Evolutionary conservation across 1,140 invertebrate species (phyloP).

Genomic region (Orius insidiosus): DNA sequence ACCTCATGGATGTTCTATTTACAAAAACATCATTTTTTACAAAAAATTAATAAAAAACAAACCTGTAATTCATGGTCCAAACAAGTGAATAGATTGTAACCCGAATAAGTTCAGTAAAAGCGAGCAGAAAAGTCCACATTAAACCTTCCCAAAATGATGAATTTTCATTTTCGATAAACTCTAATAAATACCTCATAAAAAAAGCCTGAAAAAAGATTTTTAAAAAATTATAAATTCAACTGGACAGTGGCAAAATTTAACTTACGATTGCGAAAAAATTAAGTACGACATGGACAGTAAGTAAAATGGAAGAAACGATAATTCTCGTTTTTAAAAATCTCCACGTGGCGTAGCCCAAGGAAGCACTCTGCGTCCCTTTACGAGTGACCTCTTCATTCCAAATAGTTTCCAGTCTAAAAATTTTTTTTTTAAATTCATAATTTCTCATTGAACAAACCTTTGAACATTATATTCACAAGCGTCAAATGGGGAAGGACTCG

Average conservation of each 20-base stretch:
- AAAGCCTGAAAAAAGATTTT: constrained; percentile 30
- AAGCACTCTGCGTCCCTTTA: constrained; percentile 26
- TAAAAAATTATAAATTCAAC: constrained; percentile 7
- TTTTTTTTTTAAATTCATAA: background rate
- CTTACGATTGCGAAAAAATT: constrained; percentile 45
- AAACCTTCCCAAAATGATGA: constrained; percentile 27
- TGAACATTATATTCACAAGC: constrained; percentile 30
- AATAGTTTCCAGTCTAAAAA: constrained; percentile 28
- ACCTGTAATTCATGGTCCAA: constrained; percentile 39
- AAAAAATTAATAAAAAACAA: constrained; percentile 2
- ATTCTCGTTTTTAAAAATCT: constrained; percentile 37
- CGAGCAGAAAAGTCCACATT: constrained; percentile 32
- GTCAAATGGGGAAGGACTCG: constrained; percentile 32
- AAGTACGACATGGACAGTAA: constrained; percentile 32
- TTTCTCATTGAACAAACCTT: constrained; percentile 23
- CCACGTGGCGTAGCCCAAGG: constrained; percentile 33
- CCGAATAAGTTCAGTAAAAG: constrained; percentile 35
- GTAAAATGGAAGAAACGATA: constrained; percentile 31
- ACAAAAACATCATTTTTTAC: constrained; percentile 13
- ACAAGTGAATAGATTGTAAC: constrained; percentile 37
- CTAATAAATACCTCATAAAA: constrained; percentile 35
- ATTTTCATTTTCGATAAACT: constrained; percentile 29
- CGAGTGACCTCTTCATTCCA: constrained; percentile 33
- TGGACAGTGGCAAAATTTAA: constrained; percentile 12
- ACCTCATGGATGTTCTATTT: constrained; percentile 36